Base-by-base conservation (phyloP, 2,113 vertebrate genomes). In the Tympanuchus pallidicinctus region DNA sequence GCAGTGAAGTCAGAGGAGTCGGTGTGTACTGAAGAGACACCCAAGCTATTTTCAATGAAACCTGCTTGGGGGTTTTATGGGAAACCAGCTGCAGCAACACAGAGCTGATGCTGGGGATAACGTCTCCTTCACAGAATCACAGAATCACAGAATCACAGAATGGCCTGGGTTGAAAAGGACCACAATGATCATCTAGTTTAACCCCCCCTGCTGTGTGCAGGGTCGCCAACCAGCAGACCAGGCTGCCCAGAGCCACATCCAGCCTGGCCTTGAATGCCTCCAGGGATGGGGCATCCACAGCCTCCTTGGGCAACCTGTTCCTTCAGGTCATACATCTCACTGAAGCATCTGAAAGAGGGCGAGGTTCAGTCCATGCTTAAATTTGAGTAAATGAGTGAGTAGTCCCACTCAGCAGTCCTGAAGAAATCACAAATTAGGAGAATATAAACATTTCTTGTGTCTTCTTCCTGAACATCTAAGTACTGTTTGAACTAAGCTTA, bases 41-140 rank as follows among this genome's bases (percentile, higher is more conserved):
- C 30, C 43, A 42, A 86, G 50, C 25, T 40, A 48, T 34, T 65
- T 83, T 89, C 78, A 89, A 36, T 11, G 11, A 56, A 27, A 38
- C 12, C 34, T 38, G 17, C 36, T 47, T 69, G 56, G 48, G 43
- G 13, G 25, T 64, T 59, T 81, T 36, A 28, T 0, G 64, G 42
- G 42, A 81, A 67, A 16, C 34, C 30, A 88, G 54, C n/a, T 89
- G 54, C 30, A 42, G 65, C 25, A 54, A 69, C 0, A 1, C 25
- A 59, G 56, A 60, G n/a, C 21, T 74, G 1, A 0, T 0, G 0
- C 19, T 9, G 47, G 36, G 56, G 69, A 11, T 40, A 64, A 70
- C 3, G 56, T 45, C 11, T 1, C 24, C 24, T 89, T 50, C 24
- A 13, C 8, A 50, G 48, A 50, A 50, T 50, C 48, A 50, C 3